phyloP scores from a whole-genome alignment of 2,888 invertebrate genomes.

The Clepsis dumicolana region DNA sequence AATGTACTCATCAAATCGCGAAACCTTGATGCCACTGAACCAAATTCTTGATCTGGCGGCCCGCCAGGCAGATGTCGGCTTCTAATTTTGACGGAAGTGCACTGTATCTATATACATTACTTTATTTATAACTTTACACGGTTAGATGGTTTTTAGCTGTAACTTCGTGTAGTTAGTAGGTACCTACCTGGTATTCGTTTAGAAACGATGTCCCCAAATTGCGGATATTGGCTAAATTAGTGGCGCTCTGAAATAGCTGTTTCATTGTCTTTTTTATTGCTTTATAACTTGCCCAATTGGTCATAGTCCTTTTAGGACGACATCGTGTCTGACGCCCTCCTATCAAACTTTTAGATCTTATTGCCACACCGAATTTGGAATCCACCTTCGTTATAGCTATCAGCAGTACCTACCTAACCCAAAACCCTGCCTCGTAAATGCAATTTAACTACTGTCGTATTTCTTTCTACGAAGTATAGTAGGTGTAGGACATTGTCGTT shows the following conservation, averaged over 20 bases:
- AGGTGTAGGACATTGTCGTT: no score
- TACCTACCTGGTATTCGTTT: slow-evolving; percentile 3
- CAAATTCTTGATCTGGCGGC: slow-evolving; percentile 54
- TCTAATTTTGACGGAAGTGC: slow-evolving; percentile 64
- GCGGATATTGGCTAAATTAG: slow-evolving; percentile 17
- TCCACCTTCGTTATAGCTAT: slow-evolving; percentile 6
- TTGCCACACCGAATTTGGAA: slow-evolving; percentile 13
- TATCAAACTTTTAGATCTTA: slow-evolving; percentile 21
- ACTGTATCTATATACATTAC: slow-evolving; percentile 57
- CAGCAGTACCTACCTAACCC: neutral
- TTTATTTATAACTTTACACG: slow-evolving; percentile 52
- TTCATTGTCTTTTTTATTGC: slow-evolving; percentile 32
- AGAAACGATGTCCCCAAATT: neutral
- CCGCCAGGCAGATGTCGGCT: slow-evolving; percentile 56
- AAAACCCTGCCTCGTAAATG: neutral
- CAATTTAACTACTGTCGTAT: neutral
- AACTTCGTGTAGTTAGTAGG: slow-evolving; percentile 2
- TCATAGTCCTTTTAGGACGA: slow-evolving; percentile 27
- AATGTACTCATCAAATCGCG: slow-evolving; percentile 23
- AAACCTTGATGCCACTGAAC: slow-evolving; percentile 38
- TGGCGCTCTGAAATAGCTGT: slow-evolving; percentile 16
- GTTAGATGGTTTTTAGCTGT: slow-evolving; percentile 47
- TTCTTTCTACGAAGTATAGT: neutral
- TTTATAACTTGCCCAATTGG: slow-evolving; percentile 33
- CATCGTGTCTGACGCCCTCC: slow-evolving; percentile 23